phyloP scores from a whole-genome alignment of 2,888 invertebrate species.

The Epinotia brunnichana region DNA sequence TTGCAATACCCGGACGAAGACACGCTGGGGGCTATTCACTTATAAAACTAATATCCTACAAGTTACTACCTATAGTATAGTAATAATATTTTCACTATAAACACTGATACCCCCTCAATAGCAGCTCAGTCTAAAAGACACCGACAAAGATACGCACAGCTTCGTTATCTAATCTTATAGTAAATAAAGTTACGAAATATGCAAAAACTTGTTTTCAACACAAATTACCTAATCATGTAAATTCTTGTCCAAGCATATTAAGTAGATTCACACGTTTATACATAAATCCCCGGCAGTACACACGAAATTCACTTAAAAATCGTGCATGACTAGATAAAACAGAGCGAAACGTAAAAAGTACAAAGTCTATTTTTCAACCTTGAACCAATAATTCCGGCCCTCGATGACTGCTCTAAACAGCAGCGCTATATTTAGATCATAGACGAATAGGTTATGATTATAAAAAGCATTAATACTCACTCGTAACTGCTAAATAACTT shows the following conservation, averaged over 20 bases:
- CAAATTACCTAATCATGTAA: not conserved
- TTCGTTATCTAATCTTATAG: constrained; percentile 9
- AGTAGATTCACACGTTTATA: not conserved
- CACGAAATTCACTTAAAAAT: no score
- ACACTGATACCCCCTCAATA: not conserved
- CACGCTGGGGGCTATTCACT: no score
- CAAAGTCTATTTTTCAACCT: constrained; percentile 52
- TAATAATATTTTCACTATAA: no score
- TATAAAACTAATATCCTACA: not conserved
- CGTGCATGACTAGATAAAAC: not conserved
- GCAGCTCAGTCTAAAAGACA: not conserved
- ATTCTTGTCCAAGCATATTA: not conserved
- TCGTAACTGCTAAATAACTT: constrained; percentile 2
- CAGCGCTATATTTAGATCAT: constrained; percentile 44
- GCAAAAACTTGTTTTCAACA: not conserved
- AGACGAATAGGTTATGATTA: constrained; percentile 36
- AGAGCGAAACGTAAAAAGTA: constrained; percentile 47
- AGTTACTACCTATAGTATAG: not conserved
- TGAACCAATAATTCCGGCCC: constrained; percentile 44
- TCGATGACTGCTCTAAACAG: not conserved
- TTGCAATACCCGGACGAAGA: no score
- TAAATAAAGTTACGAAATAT: not conserved
- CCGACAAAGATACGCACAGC: not conserved
- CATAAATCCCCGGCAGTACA: not conserved
- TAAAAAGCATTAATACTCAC: constrained; percentile 27